These are phyloP conservation scores for Pangasius macronema DNA, from an alignment of 2,797 vertebrate genomes.

Conservation along the genomic window DNA sequence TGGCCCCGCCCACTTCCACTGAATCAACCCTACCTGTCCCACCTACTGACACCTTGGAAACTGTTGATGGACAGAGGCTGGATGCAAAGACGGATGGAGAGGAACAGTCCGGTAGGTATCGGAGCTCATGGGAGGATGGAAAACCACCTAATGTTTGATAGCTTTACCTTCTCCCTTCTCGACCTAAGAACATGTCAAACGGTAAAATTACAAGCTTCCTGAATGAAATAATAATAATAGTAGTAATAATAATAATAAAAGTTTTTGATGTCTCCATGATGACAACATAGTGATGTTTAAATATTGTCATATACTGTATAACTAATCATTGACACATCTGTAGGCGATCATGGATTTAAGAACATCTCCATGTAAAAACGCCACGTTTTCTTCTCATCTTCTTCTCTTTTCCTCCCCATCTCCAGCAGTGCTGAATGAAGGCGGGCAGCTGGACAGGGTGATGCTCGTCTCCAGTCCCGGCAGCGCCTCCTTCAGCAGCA, in stretches of 20 bases:
- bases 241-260: background rate
- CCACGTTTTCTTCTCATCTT: background rate
- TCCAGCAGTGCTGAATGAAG: slow-evolving; percentile 76
- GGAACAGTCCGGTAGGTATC: slow-evolving; percentile 31
- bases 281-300: background rate
- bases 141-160: background rate
- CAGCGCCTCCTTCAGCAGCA: slow-evolving; percentile 16
- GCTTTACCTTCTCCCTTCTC: background rate
- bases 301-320: background rate
- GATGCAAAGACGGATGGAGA: slow-evolving; percentile 36
- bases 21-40: slow-evolving; percentile 41
- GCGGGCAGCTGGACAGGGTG: slow-evolving; percentile 72
- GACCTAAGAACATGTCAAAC: too few relatives aligned
- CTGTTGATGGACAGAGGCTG: slow-evolving; percentile 29
- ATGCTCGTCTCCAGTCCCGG: slow-evolving; percentile 67
- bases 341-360: background rate
- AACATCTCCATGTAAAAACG: background rate
- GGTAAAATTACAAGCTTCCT: background rate
- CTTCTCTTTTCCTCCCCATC: background rate
- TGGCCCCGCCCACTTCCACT: slow-evolving; percentile 55
- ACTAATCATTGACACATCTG: background rate
- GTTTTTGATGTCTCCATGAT: background rate
- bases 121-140: background rate
- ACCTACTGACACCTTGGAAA: background rate
- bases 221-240: too few relatives aligned